Base-by-base conservation (phyloP, 2,113 vertebrate species). In the Danio rerio region DNA sequence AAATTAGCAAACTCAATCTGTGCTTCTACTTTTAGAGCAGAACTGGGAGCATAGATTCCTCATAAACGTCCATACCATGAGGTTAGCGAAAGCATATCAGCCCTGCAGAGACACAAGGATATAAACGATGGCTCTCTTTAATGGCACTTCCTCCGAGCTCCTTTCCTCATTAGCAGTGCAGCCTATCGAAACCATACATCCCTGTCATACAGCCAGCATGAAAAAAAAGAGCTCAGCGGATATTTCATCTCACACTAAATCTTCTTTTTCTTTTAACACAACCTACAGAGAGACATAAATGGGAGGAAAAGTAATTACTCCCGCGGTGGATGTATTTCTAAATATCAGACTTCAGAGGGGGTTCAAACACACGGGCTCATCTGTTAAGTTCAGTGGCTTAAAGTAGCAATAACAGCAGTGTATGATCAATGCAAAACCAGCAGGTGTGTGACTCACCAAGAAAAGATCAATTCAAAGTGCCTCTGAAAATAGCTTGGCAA, bases 401-500 rank as follows among this genome's bases (percentile, higher is more conserved):
- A 65, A 82, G 68, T 12, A 20, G 47, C n/a, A 43, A 52, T 59
- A 21, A 49, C 18, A 43, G 68, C 69, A 81, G 73, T 16, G 10
- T 61, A 81, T 72, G 56, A 82, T 82, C 58, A 58, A 69, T 76
- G 74, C 79, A 52, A 40, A 79, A 20, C 21, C 70, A 82, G 79
- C 40, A 55, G 40, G 50, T 58, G 78, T 47, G 62, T 71, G 13
- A 87, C 53, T 81, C 52, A 13, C 69, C 31, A 40, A 74, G 47
- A 78, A 82, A 62, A 47, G 43, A 18, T 75, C 18, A 42, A 70
- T 81, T 75, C n/a, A 61, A 59, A 72, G 72, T 56, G 18, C 71
- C 21, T 74, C 83, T 84, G 53, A 85, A 87, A 86, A 86, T 56
- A 84, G 63, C 71, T 42, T 0, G 49, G 43, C 59, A 16, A 18